Conservation (phyloP, 2,888 invertebrate genomes). For the Polylopha cassiicola region DNA sequence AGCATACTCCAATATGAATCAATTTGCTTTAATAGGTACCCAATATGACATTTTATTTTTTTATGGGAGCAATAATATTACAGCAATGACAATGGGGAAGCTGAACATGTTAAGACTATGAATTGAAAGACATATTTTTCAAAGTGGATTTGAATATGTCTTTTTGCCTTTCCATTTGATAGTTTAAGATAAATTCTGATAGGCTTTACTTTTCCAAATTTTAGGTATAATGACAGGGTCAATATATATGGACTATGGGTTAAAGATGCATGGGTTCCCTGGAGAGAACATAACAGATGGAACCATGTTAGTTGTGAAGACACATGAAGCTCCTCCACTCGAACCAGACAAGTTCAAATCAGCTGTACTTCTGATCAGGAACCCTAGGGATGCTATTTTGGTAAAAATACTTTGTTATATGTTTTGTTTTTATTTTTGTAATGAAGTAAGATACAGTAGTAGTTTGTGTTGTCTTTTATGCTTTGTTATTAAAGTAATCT, state of each 20-base stretch:
- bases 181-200: too few species aligned
- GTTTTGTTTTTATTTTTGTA: conserved; percentile 1
- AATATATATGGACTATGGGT: conserved; percentile 88
- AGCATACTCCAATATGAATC: too few species aligned
- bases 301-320: conserved; percentile 87
- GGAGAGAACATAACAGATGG: conserved; percentile 86
- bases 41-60: too few species aligned
- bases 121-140: too few species aligned
- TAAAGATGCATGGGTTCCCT: conserved; percentile 87
- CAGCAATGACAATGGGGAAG: neutral
- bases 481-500: too few species aligned
- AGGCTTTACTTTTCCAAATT: conserved; percentile 24
- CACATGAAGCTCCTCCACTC: conserved; percentile 84
- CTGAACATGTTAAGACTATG: too few species aligned
- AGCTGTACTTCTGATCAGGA: conserved; percentile 83
- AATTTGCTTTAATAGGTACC: too few species aligned
- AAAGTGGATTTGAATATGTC: too few species aligned
- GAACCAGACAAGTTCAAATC: conserved; percentile 77
- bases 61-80: neutral
- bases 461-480: too few species aligned
- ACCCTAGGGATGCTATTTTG: conserved; percentile 83
- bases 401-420: conserved; percentile 33
- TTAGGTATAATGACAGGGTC: conserved; percentile 86
- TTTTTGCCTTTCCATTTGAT: too few species aligned
- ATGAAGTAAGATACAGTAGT: too few species aligned